These are phyloP conservation scores for Heteropelma amictum DNA, from an alignment of 2,888 invertebrate species.

Conservation along the genomic window DNA sequence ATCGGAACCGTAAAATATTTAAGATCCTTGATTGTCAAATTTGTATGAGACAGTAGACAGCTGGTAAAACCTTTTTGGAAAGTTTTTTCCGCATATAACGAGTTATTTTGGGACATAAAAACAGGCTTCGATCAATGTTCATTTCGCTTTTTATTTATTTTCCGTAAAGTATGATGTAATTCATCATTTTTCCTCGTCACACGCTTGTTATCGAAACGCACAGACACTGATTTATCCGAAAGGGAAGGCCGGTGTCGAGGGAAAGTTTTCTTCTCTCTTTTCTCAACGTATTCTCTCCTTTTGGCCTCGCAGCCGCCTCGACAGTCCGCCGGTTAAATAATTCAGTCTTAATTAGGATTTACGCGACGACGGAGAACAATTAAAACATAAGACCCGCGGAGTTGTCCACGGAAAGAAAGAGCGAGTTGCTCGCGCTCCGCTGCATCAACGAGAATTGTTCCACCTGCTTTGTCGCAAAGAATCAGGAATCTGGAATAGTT, in stretches of 20 bases:
- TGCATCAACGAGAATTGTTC: conserved; percentile 38
- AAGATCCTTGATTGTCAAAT: no score
- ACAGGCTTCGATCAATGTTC: no score
- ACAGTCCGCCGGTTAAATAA: conserved; percentile 65
- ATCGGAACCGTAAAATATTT: not conserved
- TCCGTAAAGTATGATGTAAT: not conserved
- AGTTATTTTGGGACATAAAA: no score
- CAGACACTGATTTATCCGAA: not conserved
- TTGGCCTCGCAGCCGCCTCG: conserved; percentile 34
- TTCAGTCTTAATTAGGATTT: conserved; percentile 74
- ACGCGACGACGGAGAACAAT: conserved; percentile 71
- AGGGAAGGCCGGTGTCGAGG: not conserved
- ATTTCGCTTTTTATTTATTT: no score
- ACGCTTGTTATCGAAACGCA: not conserved
- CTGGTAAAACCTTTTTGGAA: no score
- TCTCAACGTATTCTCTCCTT: not conserved
- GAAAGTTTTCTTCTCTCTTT: conserved; percentile 8
- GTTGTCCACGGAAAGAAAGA: conserved; percentile 9
- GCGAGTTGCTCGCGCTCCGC: conserved; percentile 17
- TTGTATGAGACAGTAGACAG: no score
- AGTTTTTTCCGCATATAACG: no score
- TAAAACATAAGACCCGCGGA: conserved; percentile 61
- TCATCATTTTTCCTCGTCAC: not conserved
- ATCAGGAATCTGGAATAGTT: not conserved
- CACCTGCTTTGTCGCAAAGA: conserved; percentile 36